Evolutionary conservation across 2,888 invertebrate species (phyloP).

Genomic region (Drosophila demipolita): DNA sequence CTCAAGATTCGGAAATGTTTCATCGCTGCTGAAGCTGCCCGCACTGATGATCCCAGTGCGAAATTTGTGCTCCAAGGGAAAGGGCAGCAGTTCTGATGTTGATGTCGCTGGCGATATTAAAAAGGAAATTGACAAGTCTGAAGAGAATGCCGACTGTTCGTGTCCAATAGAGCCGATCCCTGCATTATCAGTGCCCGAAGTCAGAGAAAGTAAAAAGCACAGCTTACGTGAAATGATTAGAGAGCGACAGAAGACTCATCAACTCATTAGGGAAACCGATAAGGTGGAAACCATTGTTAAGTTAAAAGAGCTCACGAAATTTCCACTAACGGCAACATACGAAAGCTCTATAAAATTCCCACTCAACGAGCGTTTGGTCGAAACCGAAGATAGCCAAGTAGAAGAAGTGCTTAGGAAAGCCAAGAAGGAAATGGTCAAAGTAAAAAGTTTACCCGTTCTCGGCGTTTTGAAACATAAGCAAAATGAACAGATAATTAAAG

Average conservation of each 20-base stretch:
- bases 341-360: conserved; percentile 34
- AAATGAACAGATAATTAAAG: background rate
- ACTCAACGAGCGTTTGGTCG: conserved; percentile 17
- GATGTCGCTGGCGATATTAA: background rate
- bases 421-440: background rate
- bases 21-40: conserved; percentile 2
- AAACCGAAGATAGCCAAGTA: conserved; percentile 42
- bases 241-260: background rate
- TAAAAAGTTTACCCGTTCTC: background rate
- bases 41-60: background rate
- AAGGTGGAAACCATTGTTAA: background rate
- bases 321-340: conserved; percentile 9
- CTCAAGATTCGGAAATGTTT: background rate
- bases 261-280: background rate
- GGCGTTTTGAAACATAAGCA: background rate
- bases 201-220: background rate
- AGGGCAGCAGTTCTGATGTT: background rate
- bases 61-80: conserved; percentile 10
- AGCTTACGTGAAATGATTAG: background rate
- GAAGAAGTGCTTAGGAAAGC: conserved; percentile 18
- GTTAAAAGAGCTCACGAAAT: conserved; percentile 6
- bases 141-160: background rate
- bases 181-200: background rate
- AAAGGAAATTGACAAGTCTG: background rate
- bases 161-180: background rate